Conservation (phyloP, 2,888 invertebrate species). For the Melinopterus prodromus region DNA sequence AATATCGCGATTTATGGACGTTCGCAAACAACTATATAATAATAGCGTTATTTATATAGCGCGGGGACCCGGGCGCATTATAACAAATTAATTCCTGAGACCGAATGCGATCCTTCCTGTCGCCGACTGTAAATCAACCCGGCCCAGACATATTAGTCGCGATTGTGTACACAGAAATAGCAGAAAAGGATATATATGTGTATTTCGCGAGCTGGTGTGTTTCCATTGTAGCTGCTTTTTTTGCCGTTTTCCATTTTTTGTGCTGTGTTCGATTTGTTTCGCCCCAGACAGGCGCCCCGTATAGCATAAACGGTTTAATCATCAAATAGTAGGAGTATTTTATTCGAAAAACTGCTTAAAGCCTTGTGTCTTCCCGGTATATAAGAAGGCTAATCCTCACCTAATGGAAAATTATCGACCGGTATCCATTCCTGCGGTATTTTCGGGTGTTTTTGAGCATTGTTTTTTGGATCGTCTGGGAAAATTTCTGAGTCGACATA, state of each 20-base stretch:
- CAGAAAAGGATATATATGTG: neutral
- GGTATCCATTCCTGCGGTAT: too few species aligned
- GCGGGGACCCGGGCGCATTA: neutral
- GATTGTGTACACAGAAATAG: constrained; percentile 4
- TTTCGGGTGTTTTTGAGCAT: too few species aligned
- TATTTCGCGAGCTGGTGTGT: neutral
- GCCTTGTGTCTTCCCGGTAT: too few species aligned
- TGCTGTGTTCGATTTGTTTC: neutral
- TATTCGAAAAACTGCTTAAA: too few species aligned
- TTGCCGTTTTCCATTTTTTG: neutral
- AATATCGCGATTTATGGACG: constrained; percentile 39
- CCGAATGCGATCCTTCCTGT: constrained; percentile 14
- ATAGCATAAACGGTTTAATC: too few species aligned
- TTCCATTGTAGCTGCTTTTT: neutral
- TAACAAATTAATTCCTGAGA: constrained; percentile 20
- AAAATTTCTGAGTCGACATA: too few species aligned
- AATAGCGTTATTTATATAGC: constrained; percentile 37
- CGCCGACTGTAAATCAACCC: constrained; percentile 12
- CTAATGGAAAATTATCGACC: too few species aligned
- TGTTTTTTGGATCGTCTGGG: too few species aligned
- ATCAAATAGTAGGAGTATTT: too few species aligned
- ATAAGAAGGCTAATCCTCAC: too few species aligned
- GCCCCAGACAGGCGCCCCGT: too few species aligned
- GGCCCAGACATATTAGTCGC: constrained; percentile 9
- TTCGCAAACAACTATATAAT: constrained; percentile 40